These are phyloP conservation scores for Callopanchax toddi DNA, from an alignment of 2,113 vertebrate genomes.

Conservation along the genomic window DNA sequence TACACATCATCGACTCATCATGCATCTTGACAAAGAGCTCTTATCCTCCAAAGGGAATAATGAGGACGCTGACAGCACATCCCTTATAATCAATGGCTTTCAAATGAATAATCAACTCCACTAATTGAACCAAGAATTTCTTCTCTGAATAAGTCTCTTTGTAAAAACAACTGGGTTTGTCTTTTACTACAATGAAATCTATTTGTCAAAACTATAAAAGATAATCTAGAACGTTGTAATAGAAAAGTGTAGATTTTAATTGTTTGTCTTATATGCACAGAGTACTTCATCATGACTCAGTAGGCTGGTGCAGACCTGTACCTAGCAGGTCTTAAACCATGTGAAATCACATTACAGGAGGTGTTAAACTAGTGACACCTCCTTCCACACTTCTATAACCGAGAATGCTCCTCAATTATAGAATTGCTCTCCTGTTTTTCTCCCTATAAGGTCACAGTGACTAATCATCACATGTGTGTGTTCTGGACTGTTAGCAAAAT, in stretches of 20 bases:
- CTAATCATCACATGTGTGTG: too few relatives aligned
- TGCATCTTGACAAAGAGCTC: conserved; percentile 71
- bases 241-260: neutral
- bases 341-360: too few relatives aligned
- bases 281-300: too few relatives aligned
- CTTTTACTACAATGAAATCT: neutral
- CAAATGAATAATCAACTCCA: conserved; percentile 69
- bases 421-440: too few relatives aligned
- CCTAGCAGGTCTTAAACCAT: too few relatives aligned
- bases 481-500: too few relatives aligned
- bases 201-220: neutral
- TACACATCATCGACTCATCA: conserved; percentile 74
- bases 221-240: neutral
- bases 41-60: conserved; percentile 74
- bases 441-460: too few relatives aligned
- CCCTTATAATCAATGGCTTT: conserved; percentile 72
- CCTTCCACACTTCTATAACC: too few relatives aligned
- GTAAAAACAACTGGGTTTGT: conserved; percentile 26
- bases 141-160: conserved; percentile 30
- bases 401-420: too few relatives aligned
- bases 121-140: conserved; percentile 74
- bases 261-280: neutral
- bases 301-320: too few relatives aligned
- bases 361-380: too few relatives aligned
- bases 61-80: conserved; percentile 72